phyloP scores from a whole-genome alignment of 1,140 invertebrate species.

The Drosophila pachea region DNA sequence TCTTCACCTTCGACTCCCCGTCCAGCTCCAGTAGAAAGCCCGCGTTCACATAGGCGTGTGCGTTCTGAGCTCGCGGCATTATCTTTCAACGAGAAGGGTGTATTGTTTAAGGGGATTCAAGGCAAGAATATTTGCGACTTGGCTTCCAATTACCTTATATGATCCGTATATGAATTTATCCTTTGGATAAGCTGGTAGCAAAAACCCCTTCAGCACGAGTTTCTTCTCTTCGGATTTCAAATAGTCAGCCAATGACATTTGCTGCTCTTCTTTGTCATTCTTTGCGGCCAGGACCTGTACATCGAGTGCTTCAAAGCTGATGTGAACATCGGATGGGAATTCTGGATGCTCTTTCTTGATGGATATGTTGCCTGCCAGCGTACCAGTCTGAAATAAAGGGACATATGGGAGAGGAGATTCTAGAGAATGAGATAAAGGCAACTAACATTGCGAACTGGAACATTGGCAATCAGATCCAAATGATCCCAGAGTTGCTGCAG shows the following conservation, averaged over 20 bases:
- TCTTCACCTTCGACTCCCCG: conserved; percentile 63
- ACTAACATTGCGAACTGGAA: conserved; percentile 85
- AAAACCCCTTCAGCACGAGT: conserved; percentile 54
- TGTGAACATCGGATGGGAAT: conserved; percentile 88
- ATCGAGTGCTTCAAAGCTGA: conserved; percentile 85
- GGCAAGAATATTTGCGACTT: no score
- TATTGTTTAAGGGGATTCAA: conserved; percentile 3
- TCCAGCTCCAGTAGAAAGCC: conserved; percentile 83
- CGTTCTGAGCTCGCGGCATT: conserved; percentile 89
- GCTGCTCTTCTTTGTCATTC: conserved; percentile 37
- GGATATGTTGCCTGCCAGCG: conserved; percentile 88
- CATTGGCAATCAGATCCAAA: conserved; percentile 85
- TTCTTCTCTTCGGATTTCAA: conserved; percentile 41
- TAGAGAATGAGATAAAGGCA: not conserved
- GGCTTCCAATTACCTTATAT: conserved; percentile 80
- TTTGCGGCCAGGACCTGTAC: conserved; percentile 77
- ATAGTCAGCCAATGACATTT: conserved; percentile 57
- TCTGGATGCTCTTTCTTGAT: conserved; percentile 85
- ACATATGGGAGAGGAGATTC: not conserved
- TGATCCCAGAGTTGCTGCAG: conserved; percentile 79
- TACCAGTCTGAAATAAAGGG: conserved; percentile 79
- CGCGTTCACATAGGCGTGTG: conserved; percentile 90
- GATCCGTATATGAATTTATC: conserved; percentile 60
- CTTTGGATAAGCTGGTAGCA: conserved; percentile 59
- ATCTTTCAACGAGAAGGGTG: conserved; percentile 43